A percentile compares a stretch with the other conserved stretches of the same genome.
Evolutionary conservation across 2,797 vertebrate genomes (phyloP).

Genomic region (Dicrostonyx torquatus): DNA sequence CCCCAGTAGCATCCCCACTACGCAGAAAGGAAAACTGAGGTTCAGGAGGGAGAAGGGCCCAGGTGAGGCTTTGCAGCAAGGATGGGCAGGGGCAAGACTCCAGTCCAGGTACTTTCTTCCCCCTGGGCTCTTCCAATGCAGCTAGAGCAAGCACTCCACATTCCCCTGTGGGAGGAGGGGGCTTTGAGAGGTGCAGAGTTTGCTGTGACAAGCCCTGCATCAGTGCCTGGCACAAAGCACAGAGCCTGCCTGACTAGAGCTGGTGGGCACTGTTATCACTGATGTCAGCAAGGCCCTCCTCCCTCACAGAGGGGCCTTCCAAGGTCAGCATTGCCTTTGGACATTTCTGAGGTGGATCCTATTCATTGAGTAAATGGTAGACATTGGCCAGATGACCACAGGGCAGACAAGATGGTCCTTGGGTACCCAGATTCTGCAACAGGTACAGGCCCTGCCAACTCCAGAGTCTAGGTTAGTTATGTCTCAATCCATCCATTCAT

Average conservation of each 20-base stretch:
- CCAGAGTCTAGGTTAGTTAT: background rate
- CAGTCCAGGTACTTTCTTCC: background rate
- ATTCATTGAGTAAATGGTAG: background rate
- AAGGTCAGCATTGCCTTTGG: background rate
- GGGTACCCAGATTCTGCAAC: background rate
- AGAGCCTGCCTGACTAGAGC: background rate
- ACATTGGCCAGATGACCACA: background rate
- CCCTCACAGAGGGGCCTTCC: background rate
- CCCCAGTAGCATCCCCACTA: background rate
- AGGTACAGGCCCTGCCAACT: background rate
- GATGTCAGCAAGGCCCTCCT: background rate
- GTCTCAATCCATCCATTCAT: background rate
- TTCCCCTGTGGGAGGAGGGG: background rate
- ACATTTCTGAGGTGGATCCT: background rate
- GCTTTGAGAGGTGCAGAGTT: background rate
- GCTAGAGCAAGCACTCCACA: background rate
- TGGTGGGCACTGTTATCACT: background rate
- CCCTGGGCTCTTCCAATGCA: background rate
- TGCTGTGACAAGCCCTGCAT: background rate
- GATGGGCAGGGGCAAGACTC: background rate
- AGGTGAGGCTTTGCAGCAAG: background rate
- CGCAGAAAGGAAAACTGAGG: constrained; percentile 2
- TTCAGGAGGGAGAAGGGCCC: background rate
- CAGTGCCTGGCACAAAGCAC: no score
- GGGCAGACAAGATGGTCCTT: background rate